A percentile compares a stretch with the other conserved stretches of the same genome.
Evolutionary conservation across 2,797 vertebrate species (phyloP).

Genomic region (Octomys mimax): DNA sequence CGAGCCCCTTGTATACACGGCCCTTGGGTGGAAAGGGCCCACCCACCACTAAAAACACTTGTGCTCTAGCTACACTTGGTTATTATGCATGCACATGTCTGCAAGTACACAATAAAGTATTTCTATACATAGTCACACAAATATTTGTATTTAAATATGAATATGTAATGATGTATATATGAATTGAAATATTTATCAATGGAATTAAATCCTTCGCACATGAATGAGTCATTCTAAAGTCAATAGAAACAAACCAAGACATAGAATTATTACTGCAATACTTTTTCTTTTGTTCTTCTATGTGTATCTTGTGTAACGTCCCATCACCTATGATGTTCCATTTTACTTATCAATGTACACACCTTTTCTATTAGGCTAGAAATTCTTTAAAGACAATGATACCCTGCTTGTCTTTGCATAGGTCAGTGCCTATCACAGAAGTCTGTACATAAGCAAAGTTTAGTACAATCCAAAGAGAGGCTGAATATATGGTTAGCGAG

Average conservation of each 20-base stretch:
- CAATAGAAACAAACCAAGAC: not conserved
- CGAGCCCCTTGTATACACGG: not conserved
- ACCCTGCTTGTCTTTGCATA: not conserved
- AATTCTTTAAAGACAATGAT: constrained; percentile 3
- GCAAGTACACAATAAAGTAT: not conserved
- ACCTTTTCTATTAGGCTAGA: not conserved
- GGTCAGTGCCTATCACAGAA: not conserved
- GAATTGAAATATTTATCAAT: not conserved
- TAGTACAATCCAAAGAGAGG: not conserved
- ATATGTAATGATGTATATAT: not conserved
- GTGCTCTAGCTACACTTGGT: not conserved
- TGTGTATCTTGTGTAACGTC: not conserved
- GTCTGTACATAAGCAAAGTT: not conserved
- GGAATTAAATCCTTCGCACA: not conserved
- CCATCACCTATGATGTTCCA: not conserved
- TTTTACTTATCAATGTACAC: not conserved
- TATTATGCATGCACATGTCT: not conserved
- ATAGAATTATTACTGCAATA: not conserved
- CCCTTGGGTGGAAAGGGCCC: not conserved
- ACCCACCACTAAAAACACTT: not conserved
- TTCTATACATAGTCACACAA: not conserved
- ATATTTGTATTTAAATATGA: not conserved
- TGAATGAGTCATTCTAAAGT: constrained; percentile 8
- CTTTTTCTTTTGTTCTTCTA: constrained; percentile 19
- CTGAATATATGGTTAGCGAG: not conserved